phyloP scores from a whole-genome alignment of 2,888 invertebrate genomes.

The Drosophila borealis region DNA sequence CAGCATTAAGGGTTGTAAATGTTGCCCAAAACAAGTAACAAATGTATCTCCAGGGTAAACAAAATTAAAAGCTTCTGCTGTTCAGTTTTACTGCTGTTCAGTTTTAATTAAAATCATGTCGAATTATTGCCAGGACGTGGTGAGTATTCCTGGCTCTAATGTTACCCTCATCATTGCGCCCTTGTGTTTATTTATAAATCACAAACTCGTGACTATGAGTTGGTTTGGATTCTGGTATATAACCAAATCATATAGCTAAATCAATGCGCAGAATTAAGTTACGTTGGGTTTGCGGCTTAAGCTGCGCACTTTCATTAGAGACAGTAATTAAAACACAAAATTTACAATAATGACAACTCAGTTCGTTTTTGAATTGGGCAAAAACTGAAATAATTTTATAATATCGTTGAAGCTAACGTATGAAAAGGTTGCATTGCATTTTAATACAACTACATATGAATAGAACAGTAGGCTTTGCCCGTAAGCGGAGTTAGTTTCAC shows the following conservation, averaged over 20 bases:
- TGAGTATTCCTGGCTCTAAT: neutral
- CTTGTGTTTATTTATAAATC: constrained; percentile 3
- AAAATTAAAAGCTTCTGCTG: constrained; percentile 12
- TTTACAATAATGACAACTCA: constrained; percentile 5
- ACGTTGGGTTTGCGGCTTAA: neutral
- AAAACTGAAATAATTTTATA: neutral
- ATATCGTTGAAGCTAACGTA: no score
- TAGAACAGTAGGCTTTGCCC: constrained; percentile 13
- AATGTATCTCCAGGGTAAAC: constrained; percentile 3
- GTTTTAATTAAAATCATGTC: constrained; percentile 37
- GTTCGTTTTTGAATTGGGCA: neutral
- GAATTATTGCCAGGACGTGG: constrained; percentile 22
- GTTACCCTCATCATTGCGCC: constrained; percentile 13
- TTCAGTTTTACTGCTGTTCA: constrained; percentile 5
- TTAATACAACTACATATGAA: no score
- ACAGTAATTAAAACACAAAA: constrained; percentile 5
- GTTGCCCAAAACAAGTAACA: constrained; percentile 11
- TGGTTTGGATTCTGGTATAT: constrained; percentile 5
- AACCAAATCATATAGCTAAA: constrained; percentile 9
- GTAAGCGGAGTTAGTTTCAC: no score
- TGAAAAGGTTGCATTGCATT: no score
- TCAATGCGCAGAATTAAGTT: constrained; percentile 10
- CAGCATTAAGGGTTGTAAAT: constrained; percentile 3
- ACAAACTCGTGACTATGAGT: constrained; percentile 13
- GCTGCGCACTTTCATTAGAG: neutral